These are phyloP conservation scores for Morbakka virulenta DNA, from an alignment of 30 jellyfish, hydroid and myxozoan genomes.

Conservation along the genomic window DNA sequence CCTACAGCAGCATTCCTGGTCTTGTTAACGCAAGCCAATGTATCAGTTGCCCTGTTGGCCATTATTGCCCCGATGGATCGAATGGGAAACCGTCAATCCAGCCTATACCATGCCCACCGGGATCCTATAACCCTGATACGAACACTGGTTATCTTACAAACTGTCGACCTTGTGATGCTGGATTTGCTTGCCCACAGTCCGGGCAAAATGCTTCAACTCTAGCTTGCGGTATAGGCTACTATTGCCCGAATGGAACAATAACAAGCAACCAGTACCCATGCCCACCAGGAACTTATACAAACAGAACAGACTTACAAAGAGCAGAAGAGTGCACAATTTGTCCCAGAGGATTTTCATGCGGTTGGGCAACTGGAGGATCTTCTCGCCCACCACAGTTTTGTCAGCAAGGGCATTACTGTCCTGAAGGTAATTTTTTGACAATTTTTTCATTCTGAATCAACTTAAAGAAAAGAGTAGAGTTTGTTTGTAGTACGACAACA, in stretches of 20 bases:
- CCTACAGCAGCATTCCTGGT: conserved; percentile 63
- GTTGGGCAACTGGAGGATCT: conserved; percentile 94
- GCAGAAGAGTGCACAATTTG: conserved; percentile 92
- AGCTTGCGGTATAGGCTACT: conserved; percentile 76
- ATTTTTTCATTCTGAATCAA: background rate
- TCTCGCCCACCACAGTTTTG: conserved; percentile 86
- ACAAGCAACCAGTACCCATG: conserved; percentile 77
- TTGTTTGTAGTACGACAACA: background rate
- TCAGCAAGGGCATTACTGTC: conserved; percentile 92
- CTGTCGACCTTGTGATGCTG: conserved; percentile 92
- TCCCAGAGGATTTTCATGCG: conserved; percentile 88
- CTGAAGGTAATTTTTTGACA: conserved; percentile 52
- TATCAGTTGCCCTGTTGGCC: conserved; percentile 94
- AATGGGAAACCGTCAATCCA: conserved; percentile 74
- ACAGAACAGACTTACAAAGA: conserved; percentile 64
- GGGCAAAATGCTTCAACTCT: conserved; percentile 68
- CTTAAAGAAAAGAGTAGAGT: background rate
- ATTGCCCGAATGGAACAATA: conserved; percentile 93
- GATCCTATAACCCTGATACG: conserved; percentile 74
- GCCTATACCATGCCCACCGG: conserved; percentile 97
- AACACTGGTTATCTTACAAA: conserved; percentile 70
- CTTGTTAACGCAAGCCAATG: conserved; percentile 69
- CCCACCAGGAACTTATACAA: conserved; percentile 96
- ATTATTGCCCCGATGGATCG: conserved; percentile 94
- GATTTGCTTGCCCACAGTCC: conserved; percentile 82